These are phyloP conservation scores for Hydrophis major DNA, from an alignment of 2,797 vertebrate genomes.

Conservation along the genomic window DNA sequence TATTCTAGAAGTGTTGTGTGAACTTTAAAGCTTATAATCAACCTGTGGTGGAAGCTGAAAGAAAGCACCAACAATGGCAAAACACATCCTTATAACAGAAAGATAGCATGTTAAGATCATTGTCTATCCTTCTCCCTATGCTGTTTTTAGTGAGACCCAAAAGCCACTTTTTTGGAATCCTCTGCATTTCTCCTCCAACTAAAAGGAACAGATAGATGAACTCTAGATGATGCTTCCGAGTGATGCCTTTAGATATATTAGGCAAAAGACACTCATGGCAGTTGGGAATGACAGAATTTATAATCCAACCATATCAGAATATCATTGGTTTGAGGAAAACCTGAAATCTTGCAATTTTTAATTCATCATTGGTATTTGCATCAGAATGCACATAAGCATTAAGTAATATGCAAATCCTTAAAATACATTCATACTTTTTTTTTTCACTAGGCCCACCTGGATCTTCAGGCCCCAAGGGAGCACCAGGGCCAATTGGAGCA, in stretches of 20 bases:
- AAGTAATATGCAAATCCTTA: not conserved
- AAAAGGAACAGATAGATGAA: not conserved
- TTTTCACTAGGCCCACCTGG: conserved; percentile 71
- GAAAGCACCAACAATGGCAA: not conserved
- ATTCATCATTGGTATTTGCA: not conserved
- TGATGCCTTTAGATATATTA: not conserved
- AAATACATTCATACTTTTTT: not conserved
- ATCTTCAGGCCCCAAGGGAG: conserved; percentile 74
- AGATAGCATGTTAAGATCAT: not conserved
- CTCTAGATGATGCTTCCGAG: not conserved
- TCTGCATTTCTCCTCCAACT: not conserved
- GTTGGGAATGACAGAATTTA: not conserved
- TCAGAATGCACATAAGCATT: not conserved
- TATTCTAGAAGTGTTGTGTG: not conserved
- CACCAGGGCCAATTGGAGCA: conserved; percentile 69
- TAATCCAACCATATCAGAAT: not conserved
- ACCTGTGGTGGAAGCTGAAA: not conserved
- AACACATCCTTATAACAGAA: not conserved
- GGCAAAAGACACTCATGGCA: not conserved
- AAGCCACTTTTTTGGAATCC: not conserved
- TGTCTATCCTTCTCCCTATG: not conserved
- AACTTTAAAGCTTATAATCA: not conserved
- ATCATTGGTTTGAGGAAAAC: not conserved
- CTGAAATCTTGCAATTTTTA: not conserved
- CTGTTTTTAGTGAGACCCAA: not conserved